Evolutionary conservation across 2,888 invertebrate species (phyloP).

Genomic region (Clunio marinus): DNA sequence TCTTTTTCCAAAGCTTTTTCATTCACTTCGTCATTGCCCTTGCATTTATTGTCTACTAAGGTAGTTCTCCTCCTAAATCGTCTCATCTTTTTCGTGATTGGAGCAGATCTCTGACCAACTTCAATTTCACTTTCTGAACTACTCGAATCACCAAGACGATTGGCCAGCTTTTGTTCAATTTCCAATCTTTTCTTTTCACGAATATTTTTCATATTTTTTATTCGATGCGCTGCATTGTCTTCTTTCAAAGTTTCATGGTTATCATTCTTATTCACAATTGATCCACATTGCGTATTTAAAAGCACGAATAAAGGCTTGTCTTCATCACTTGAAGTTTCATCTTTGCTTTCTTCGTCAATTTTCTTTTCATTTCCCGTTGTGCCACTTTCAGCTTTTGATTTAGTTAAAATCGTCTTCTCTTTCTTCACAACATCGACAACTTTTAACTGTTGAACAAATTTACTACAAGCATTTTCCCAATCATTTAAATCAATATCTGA

Average conservation of each 20-base stretch:
- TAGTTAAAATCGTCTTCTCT: too few relatives aligned
- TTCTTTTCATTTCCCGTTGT: conserved; percentile 44
- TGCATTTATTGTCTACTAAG: conserved; percentile 10
- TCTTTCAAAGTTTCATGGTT: conserved; percentile 42
- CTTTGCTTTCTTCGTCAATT: conserved; percentile 42
- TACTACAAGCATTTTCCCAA: conserved; percentile 72
- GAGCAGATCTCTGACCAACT: neutral
- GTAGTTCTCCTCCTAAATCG: conserved; percentile 41
- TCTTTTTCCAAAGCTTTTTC: too few relatives aligned
- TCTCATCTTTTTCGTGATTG: conserved; percentile 45
- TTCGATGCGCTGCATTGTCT: conserved; percentile 45
- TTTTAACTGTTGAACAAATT: conserved; percentile 71
- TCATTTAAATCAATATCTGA: conserved; percentile 41
- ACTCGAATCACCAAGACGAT: conserved; percentile 50
- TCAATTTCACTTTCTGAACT: conserved; percentile 53
- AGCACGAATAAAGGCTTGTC: conserved; percentile 45
- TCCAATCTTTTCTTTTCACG: conserved; percentile 50
- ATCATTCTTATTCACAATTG: conserved; percentile 45
- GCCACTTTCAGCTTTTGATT: too few relatives aligned
- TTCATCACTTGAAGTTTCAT: conserved; percentile 42
- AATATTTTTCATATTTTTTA: conserved; percentile 50
- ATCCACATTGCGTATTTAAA: conserved; percentile 40
- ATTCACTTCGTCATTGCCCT: conserved; percentile 31
- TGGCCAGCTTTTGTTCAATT: conserved; percentile 47
- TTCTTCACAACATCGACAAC: conserved; percentile 54